Evolutionary conservation across 2,888 invertebrate species (phyloP).

Genomic region (Agrochola macilenta): DNA sequence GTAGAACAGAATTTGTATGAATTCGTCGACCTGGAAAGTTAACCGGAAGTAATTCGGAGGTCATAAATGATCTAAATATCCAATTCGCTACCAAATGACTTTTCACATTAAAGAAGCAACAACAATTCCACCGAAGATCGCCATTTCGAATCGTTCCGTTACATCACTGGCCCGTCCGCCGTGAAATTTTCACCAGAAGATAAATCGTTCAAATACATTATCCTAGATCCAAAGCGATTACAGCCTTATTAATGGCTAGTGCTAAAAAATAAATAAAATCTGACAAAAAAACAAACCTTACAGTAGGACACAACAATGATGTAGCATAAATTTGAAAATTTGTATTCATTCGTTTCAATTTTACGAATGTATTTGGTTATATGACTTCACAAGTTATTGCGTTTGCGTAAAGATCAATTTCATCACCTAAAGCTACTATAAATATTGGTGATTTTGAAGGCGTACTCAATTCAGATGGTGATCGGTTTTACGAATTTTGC

Average conservation of each 20-base stretch:
- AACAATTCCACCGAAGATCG: conserved; percentile 11
- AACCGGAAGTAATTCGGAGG: neutral
- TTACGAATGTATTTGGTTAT: too few relatives aligned
- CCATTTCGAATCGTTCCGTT: conserved; percentile 43
- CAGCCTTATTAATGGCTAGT: conserved; percentile 41
- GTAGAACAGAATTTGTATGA: neutral
- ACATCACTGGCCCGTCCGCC: conserved; percentile 26
- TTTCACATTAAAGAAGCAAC: conserved; percentile 29
- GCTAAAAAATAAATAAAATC: conserved; percentile 34
- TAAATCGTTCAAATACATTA: conserved; percentile 60
- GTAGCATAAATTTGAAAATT: too few relatives aligned
- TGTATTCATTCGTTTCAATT: too few relatives aligned
- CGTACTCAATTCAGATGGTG: too few relatives aligned
- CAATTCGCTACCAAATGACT: conserved; percentile 14
- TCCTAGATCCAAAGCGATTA: conserved; percentile 47
- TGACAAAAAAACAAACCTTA: conserved; percentile 17
- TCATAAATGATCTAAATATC: conserved; percentile 12
- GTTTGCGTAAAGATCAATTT: too few relatives aligned
- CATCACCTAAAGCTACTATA: too few relatives aligned
- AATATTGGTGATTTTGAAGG: too few relatives aligned
- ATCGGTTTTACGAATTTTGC: too few relatives aligned
- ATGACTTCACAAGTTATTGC: too few relatives aligned
- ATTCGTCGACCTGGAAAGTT: neutral
- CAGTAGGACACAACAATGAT: too few relatives aligned
- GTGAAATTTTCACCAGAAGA: conserved; percentile 49